Evolutionary conservation across 2,888 invertebrate genomes (phyloP).

Genomic region (Netelia melanura): DNA sequence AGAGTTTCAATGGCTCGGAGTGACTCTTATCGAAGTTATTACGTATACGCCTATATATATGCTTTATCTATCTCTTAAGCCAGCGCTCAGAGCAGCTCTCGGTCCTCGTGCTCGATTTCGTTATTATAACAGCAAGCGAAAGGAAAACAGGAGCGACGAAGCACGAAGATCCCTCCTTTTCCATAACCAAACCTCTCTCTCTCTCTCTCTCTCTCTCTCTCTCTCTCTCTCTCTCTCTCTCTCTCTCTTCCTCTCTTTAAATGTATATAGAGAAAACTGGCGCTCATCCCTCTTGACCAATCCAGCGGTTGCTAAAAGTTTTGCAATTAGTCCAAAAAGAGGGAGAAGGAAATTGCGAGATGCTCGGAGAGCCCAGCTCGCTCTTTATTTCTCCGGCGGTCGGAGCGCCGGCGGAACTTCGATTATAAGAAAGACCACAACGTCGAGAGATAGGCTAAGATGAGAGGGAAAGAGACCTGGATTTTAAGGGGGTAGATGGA

Average conservation of each 20-base stretch:
- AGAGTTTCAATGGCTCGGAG: conserved; percentile 68
- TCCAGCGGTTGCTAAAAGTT: conserved; percentile 65
- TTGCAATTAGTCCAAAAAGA: conserved; percentile 65
- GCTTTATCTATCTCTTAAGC: conserved; percentile 43
- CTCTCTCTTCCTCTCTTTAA: conserved; percentile 17
- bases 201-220: conserved; percentile 2
- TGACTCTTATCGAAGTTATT: conserved; percentile 74
- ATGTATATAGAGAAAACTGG: conserved; percentile 32
- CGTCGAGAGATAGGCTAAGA: conserved; percentile 12
- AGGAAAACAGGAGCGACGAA: conserved; percentile 35
- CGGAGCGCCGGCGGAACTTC: conserved; percentile 55
- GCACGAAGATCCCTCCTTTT: conserved; percentile 37
- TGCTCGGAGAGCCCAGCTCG: conserved; percentile 24
- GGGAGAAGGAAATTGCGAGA: conserved; percentile 9
- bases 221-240: background rate
- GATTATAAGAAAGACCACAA: conserved; percentile 65
- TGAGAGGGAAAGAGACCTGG: background rate
- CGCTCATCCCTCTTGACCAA: conserved; percentile 7
- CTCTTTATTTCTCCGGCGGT: conserved; percentile 56
- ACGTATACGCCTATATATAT: conserved; percentile 53
- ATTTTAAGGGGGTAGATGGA: background rate
- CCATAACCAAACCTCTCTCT: conserved; percentile 27
- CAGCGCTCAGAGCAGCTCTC: conserved; percentile 1
- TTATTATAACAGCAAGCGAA: conserved; percentile 48
- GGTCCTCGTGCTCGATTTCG: conserved; percentile 47